Evolutionary conservation across 1,140 invertebrate species (phyloP).

Genomic region (Dreissena polymorpha): DNA sequence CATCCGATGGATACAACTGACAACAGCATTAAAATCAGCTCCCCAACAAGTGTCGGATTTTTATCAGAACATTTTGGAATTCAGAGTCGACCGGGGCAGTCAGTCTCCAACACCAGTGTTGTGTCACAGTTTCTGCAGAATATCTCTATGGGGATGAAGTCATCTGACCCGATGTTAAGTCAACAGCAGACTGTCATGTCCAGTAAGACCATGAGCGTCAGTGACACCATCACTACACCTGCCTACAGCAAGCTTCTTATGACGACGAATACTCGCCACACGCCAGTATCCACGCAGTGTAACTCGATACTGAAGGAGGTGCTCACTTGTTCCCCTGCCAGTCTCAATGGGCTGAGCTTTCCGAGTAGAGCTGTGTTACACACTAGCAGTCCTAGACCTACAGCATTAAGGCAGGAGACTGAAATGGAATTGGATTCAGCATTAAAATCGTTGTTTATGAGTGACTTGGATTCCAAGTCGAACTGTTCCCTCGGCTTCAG

Average conservation of each 20-base stretch:
- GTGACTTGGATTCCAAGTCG: too few species aligned
- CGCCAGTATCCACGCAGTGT: not conserved
- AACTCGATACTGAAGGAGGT: conserved; percentile 46
- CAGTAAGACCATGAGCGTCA: not conserved
- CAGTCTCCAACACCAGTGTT: conserved; percentile 18
- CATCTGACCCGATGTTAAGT: conserved; percentile 38
- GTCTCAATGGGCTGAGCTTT: not conserved
- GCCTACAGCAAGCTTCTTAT: conserved; percentile 19
- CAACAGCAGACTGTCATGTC: not conserved
- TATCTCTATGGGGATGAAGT: conserved; percentile 41
- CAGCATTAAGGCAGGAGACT: too few species aligned
- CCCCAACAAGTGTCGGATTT: conserved; percentile 10
- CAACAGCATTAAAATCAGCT: not conserved
- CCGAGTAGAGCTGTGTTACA: too few species aligned
- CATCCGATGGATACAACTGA: not conserved
- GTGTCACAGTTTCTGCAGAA: conserved; percentile 49
- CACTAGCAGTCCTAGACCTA: too few species aligned
- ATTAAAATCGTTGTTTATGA: too few species aligned
- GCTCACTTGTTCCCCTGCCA: conserved; percentile 32
- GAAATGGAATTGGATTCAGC: too few species aligned
- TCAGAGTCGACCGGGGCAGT: too few species aligned
- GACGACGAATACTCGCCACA: not conserved
- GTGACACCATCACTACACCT: conserved; percentile 20
- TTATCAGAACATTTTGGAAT: conserved; percentile 10
- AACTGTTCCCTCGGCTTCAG: too few species aligned